Evolutionary conservation across 1,140 invertebrate genomes (phyloP).

Genomic region (Solenopsis invicta): DNA sequence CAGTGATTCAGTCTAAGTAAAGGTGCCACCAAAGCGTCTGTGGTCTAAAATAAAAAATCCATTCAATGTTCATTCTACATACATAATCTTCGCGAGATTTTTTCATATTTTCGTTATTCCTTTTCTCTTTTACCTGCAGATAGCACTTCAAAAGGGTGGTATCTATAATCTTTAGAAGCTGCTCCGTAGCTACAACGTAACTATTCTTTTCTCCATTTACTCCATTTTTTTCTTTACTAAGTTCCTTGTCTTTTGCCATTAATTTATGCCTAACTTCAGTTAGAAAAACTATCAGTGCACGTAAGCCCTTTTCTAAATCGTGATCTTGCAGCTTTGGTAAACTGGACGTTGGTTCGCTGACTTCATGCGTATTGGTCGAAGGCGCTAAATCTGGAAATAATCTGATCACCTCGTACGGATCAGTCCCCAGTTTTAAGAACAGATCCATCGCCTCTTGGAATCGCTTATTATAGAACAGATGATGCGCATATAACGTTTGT

Average conservation of each 20-base stretch:
- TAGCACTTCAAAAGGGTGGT: slow-evolving; percentile 99
- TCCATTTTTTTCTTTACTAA: slow-evolving; percentile 84
- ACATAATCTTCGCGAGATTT: not conserved
- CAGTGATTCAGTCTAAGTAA: slow-evolving; percentile 97
- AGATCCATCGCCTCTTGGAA: slow-evolving; percentile 96
- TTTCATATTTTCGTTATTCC: slow-evolving; percentile 42
- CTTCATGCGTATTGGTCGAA: slow-evolving; percentile 87
- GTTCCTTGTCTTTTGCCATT: slow-evolving; percentile 84
- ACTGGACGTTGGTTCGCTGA: slow-evolving; percentile 81
- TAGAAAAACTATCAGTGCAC: slow-evolving; percentile 96
- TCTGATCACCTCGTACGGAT: slow-evolving; percentile 97
- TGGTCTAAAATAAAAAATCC: slow-evolving; percentile 90
- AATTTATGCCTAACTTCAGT: slow-evolving; percentile 91
- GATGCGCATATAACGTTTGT: slow-evolving; percentile 95
- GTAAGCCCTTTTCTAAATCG: slow-evolving; percentile 95
- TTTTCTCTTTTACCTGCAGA: slow-evolving; percentile 93
- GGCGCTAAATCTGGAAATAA: slow-evolving; percentile 96
- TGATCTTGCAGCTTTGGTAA: slow-evolving; percentile 91
- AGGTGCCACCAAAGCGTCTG: slow-evolving; percentile 97
- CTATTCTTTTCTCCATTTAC: slow-evolving; percentile 79
- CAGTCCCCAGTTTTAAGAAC: slow-evolving; percentile 95
- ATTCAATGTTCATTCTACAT: not conserved
- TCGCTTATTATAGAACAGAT: slow-evolving; percentile 95
- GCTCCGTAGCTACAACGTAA: slow-evolving; percentile 85
- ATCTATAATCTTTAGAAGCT: slow-evolving; percentile 97